These are phyloP conservation scores for Nemoura dubitans DNA, from an alignment of 2,888 invertebrate genomes.

Conservation along the genomic window DNA sequence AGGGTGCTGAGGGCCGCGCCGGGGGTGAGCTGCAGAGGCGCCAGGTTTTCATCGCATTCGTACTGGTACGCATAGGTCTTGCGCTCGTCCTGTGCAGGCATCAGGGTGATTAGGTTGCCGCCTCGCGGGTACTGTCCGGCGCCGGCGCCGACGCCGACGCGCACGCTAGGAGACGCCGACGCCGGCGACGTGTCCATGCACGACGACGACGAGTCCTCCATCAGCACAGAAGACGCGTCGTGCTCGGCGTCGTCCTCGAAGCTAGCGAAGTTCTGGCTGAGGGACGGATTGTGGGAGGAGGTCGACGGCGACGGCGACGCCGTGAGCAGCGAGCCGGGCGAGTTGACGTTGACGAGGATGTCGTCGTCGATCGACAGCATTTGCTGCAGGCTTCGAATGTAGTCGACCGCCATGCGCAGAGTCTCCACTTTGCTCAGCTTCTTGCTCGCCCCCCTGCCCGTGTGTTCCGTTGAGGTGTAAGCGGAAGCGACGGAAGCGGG, in stretches of 20 bases:
- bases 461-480: conserved; percentile 72
- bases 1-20: not conserved
- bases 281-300: conserved; percentile 57
- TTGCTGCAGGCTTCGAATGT: conserved; percentile 82
- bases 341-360: conserved; percentile 49
- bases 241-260: conserved; percentile 18
- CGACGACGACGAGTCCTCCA: not conserved
- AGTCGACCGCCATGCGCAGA: conserved; percentile 88
- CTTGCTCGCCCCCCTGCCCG: conserved; percentile 71
- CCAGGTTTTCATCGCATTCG: conserved; percentile 8
- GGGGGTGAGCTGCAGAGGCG: not conserved
- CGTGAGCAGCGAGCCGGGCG: conserved; percentile 54
- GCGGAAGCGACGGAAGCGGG: conserved; percentile 81
- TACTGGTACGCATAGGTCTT: not conserved
- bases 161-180: not conserved
- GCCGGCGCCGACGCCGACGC: no score
- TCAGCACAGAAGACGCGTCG: conserved; percentile 16
- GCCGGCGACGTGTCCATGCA: not conserved
- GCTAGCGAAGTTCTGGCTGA: conserved; percentile 46
- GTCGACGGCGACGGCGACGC: conserved; percentile 45
- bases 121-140: not conserved
- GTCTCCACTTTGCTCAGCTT: conserved; percentile 91
- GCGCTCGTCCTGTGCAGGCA: not conserved
- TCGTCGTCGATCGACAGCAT: conserved; percentile 74
- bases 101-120: not conserved